Evolutionary conservation across 2,797 vertebrate genomes (phyloP).

Genomic region (Siniperca scherzeri): DNA sequence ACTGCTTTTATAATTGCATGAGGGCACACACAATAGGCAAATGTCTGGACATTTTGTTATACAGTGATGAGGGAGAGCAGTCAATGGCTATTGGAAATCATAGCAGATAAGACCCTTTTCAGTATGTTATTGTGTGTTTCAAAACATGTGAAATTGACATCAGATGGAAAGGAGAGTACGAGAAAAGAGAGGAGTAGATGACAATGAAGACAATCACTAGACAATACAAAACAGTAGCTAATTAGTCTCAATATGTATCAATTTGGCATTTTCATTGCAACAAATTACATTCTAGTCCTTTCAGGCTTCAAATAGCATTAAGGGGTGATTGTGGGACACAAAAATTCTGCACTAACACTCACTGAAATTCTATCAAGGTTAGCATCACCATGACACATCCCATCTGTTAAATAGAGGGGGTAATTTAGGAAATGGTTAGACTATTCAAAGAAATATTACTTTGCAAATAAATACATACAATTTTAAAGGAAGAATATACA

Average conservation of each 20-base stretch:
- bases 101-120: constrained; percentile 32
- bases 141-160: constrained; percentile 21
- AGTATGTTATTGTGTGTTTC: constrained; percentile 37
- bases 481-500: background rate
- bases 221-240: background rate
- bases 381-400: background rate
- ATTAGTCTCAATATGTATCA: constrained; percentile 7
- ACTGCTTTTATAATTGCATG: constrained; percentile 44
- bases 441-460: background rate
- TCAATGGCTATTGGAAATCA: constrained; percentile 32
- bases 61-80: constrained; percentile 12
- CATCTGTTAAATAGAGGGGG: background rate
- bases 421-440: background rate
- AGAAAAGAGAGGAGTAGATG: background rate
- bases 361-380: background rate
- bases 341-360: background rate
- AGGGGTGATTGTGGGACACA: background rate
- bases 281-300: background rate
- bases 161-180: background rate
- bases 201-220: background rate
- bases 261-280: background rate
- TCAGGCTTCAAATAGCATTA: background rate
- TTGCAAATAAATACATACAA: background rate
- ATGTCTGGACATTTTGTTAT: constrained; percentile 18
- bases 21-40: constrained; percentile 21